These are phyloP conservation scores for Drosophila tanythrix DNA, from an alignment of 2,888 invertebrate genomes.

Conservation along the genomic window DNA sequence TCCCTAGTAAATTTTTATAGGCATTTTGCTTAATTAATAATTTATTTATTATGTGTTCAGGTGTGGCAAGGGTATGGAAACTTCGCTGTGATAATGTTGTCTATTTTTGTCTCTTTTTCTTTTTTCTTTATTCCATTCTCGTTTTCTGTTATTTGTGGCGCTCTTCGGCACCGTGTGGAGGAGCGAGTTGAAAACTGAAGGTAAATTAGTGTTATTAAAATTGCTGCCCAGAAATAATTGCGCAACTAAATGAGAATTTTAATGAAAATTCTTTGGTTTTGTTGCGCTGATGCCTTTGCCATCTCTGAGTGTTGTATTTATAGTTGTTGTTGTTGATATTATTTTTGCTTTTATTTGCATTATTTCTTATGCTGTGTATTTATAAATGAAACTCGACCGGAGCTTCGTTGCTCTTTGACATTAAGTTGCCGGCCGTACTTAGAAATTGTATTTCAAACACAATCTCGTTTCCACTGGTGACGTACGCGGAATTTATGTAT, in stretches of 20 bases:
- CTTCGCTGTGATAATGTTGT: background rate
- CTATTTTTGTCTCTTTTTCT: background rate
- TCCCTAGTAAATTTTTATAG: background rate
- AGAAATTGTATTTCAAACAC: constrained; percentile 12
- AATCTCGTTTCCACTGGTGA: background rate
- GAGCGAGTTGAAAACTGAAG: constrained; percentile 64
- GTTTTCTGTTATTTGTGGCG: constrained; percentile 22
- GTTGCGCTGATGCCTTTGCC: constrained; percentile 9
- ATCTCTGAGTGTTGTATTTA: constrained; percentile 16
- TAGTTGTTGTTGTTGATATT: constrained; percentile 26
- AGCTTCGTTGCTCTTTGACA: constrained; percentile 7
- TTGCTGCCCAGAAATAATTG: constrained; percentile 77
- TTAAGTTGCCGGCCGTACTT: background rate
- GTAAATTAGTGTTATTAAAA: constrained; percentile 81
- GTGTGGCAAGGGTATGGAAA: background rate
- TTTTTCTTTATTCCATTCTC: constrained; percentile 4
- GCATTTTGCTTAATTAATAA: background rate
- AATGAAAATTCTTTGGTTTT: constrained; percentile 75
- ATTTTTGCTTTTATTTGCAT: constrained; percentile 23
- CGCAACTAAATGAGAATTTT: constrained; percentile 76
- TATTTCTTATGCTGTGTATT: constrained; percentile 30
- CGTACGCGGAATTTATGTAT: background rate
- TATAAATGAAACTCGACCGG: constrained; percentile 10
- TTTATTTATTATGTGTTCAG: background rate
- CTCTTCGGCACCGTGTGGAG: constrained; percentile 46